phyloP scores from a whole-genome alignment of 2,888 invertebrate genomes.

The Cephus spinipes region DNA sequence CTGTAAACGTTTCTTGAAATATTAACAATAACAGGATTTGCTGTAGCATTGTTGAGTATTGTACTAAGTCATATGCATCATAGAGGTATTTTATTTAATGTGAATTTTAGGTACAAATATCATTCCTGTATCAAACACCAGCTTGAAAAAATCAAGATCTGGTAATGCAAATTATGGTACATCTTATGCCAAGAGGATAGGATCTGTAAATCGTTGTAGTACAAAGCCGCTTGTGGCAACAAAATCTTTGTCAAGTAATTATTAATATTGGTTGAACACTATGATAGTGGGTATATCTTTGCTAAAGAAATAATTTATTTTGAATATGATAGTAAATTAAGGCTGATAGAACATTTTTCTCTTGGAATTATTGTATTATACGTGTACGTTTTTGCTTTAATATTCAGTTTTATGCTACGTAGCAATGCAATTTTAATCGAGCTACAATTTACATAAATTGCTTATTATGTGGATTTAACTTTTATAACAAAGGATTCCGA shows the following conservation, averaged over 20 bases:
- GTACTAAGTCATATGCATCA: neutral
- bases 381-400: neutral
- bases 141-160: slow-evolving; percentile 18
- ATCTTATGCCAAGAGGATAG: slow-evolving; percentile 23
- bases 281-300: neutral
- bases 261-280: neutral
- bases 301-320: neutral
- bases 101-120: slow-evolving; percentile 24
- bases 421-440: neutral
- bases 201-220: slow-evolving; percentile 19
- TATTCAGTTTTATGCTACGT: neutral
- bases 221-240: slow-evolving; percentile 20
- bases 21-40: neutral
- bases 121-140: slow-evolving; percentile 23
- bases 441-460: neutral
- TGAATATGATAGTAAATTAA: neutral
- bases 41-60: neutral
- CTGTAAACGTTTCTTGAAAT: slow-evolving; percentile 24
- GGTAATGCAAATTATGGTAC: slow-evolving; percentile 16
- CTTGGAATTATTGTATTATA: no score
- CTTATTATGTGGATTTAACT: neutral
- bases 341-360: neutral
- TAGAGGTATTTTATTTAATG: neutral
- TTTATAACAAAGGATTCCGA: neutral
- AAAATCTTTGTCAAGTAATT: slow-evolving; percentile 23